A percentile compares a stretch with the other conserved stretches of the same genome.
Evolutionary conservation across 1,140 invertebrate species (phyloP).

Genomic region (Mesaphorura yosii): DNA sequence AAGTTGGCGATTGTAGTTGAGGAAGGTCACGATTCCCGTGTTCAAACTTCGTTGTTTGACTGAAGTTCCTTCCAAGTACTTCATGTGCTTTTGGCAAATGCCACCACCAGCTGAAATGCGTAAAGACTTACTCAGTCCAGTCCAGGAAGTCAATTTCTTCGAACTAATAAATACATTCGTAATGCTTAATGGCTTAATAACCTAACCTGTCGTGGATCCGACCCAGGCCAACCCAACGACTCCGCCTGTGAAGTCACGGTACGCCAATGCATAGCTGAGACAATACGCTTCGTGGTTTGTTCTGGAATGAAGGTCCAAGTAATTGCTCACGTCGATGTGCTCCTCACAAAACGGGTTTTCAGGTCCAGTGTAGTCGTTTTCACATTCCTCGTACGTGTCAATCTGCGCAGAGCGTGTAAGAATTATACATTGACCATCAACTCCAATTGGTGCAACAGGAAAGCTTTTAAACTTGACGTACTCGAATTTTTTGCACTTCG

Average conservation of each 20-base stretch:
- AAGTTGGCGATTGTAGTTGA: slow-evolving; percentile 95
- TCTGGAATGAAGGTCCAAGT: slow-evolving; percentile 92
- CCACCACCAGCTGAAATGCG: slow-evolving; percentile 70
- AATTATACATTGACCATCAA: too few relatives aligned
- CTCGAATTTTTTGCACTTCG: slow-evolving; percentile 92
- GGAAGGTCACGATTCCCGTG: slow-evolving; percentile 97
- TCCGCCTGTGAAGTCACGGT: slow-evolving; percentile 90
- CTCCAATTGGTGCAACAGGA: too few relatives aligned
- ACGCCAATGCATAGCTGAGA: slow-evolving; percentile 96
- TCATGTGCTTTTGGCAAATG: slow-evolving; percentile 96
- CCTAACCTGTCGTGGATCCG: slow-evolving; percentile 66
- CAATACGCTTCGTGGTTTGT: slow-evolving; percentile 96
- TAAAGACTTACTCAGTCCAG: neutral
- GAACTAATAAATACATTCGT: neutral
- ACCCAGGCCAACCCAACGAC: slow-evolving; percentile 97
- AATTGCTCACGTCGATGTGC: slow-evolving; percentile 98
- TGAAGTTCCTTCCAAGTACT: slow-evolving; percentile 79
- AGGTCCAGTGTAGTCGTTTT: slow-evolving; percentile 50
- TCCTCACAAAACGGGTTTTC: slow-evolving; percentile 89
- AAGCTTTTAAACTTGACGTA: slow-evolving; percentile 37
- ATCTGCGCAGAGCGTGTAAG: slow-evolving; percentile 56
- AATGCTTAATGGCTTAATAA: neutral
- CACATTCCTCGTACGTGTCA: slow-evolving; percentile 74
- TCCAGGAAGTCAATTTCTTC: slow-evolving; percentile 3
- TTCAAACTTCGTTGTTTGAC: slow-evolving; percentile 85